Percentiles rank a stretch among this genome's conserved stretches.
Conservation (phyloP, 2,113 vertebrate species). For the Probosciger aterrimus region DNA sequence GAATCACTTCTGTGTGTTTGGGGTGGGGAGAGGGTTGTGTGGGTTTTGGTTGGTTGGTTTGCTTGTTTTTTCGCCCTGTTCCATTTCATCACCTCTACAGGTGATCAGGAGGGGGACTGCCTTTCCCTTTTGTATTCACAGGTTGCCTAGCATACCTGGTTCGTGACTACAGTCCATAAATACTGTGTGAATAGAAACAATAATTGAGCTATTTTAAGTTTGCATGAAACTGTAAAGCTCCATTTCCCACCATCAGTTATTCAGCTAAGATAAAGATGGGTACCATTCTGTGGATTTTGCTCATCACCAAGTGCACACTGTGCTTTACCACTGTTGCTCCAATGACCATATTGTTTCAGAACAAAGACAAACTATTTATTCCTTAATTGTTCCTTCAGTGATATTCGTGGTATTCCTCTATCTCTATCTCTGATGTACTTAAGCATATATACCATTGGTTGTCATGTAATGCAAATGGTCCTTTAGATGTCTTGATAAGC, state of each 20-base stretch:
- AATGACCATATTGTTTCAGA: not conserved
- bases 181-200: not conserved
- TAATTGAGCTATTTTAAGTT: not conserved
- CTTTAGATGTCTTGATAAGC: not conserved
- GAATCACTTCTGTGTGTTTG: not conserved
- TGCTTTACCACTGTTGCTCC: not conserved
- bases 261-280: not conserved
- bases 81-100: not conserved
- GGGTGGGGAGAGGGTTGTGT: not conserved
- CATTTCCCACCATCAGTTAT: not conserved
- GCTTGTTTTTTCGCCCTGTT: not conserved
- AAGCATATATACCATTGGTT: not conserved
- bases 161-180: not conserved
- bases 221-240: not conserved
- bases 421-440: not conserved
- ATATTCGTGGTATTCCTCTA: not conserved
- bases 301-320: not conserved
- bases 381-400: not conserved
- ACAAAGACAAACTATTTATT: not conserved
- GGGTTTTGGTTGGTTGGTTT: not conserved
- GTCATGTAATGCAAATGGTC: not conserved
- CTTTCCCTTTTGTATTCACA: not conserved
- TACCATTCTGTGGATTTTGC: not conserved
- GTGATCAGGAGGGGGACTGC: not conserved
- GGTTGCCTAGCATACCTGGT: no score